Conservation (phyloP, 2,113 vertebrate species). For the Scomber japonicus region DNA sequence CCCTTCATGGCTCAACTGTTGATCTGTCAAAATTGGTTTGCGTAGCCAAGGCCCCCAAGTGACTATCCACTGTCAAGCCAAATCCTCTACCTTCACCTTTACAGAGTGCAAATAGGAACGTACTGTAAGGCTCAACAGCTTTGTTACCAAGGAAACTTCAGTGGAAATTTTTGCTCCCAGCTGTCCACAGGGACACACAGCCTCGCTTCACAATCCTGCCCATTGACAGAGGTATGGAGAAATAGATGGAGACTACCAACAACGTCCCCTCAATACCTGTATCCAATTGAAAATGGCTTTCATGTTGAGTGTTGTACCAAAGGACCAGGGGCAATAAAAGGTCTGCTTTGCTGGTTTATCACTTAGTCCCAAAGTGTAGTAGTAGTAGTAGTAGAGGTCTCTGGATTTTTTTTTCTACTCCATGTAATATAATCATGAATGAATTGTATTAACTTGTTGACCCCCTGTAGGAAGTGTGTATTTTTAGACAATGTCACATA, state of each 20-base stretch:
- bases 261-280: conserved; percentile 40
- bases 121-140: conserved; percentile 67
- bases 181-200: conserved; percentile 44
- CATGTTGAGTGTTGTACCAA: conserved; percentile 31
- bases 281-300: conserved; percentile 56
- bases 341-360: conserved; percentile 8
- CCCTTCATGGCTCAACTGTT: conserved; percentile 47
- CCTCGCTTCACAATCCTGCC: conserved; percentile 43
- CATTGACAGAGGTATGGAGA: conserved; percentile 50
- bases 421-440: not conserved
- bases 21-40: conserved; percentile 78
- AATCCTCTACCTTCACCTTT: conserved; percentile 72
- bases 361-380: not conserved
- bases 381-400: not conserved
- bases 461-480: not conserved
- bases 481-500: not conserved
- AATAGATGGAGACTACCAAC: conserved; percentile 53
- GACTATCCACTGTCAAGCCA: conserved; percentile 72
- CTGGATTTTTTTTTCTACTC: not conserved
- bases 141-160: conserved; percentile 77
- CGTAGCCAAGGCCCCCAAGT: conserved; percentile 59
- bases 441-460: not conserved
- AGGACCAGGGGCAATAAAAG: conserved; percentile 18
- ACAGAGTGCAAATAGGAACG: conserved; percentile 74
- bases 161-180: conserved; percentile 50